These are phyloP conservation scores for Formica aserva DNA, from an alignment of 2,888 invertebrate species.

Conservation along the genomic window DNA sequence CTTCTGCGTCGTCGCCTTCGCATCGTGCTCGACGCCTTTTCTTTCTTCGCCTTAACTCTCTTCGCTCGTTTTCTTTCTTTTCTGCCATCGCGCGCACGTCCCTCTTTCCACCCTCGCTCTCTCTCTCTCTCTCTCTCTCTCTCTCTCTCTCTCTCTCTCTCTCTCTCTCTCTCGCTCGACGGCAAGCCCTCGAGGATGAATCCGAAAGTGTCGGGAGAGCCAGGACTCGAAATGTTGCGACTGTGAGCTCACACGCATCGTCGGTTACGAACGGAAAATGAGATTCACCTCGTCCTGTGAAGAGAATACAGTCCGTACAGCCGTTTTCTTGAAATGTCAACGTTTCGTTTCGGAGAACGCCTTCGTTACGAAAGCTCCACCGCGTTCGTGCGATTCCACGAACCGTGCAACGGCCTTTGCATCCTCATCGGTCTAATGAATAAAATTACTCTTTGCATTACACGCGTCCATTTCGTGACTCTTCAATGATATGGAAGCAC, in stretches of 20 bases:
- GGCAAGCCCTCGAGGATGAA: constrained; percentile 51
- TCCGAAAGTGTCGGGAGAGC: constrained; percentile 26
- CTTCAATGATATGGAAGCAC: neutral
- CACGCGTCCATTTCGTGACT: constrained; percentile 3
- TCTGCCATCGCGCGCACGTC: constrained; percentile 19
- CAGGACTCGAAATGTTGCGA: constrained; percentile 48
- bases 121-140: neutral
- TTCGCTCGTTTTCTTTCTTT: constrained; percentile 33
- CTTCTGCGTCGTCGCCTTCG: constrained; percentile 68
- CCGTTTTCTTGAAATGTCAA: constrained; percentile 24
- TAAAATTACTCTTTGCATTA: constrained; percentile 12
- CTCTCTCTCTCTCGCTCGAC: constrained; percentile 1
- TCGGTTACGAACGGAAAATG: constrained; percentile 58
- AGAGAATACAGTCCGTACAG: constrained; percentile 4
- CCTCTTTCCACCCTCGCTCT: neutral
- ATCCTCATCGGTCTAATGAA: constrained; percentile 2
- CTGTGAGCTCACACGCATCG: constrained; percentile 62
- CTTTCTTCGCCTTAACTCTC: constrained; percentile 61
- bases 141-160: neutral
- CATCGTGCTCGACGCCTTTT: constrained; percentile 60
- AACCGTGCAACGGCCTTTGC: constrained; percentile 14
- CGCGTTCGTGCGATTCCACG: neutral
- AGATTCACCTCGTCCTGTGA: constrained; percentile 25
- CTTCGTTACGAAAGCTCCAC: neutral
- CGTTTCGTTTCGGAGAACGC: neutral